Evolutionary conservation across 1,140 invertebrate species (phyloP).

Genomic region (Listronotus bonariensis): DNA sequence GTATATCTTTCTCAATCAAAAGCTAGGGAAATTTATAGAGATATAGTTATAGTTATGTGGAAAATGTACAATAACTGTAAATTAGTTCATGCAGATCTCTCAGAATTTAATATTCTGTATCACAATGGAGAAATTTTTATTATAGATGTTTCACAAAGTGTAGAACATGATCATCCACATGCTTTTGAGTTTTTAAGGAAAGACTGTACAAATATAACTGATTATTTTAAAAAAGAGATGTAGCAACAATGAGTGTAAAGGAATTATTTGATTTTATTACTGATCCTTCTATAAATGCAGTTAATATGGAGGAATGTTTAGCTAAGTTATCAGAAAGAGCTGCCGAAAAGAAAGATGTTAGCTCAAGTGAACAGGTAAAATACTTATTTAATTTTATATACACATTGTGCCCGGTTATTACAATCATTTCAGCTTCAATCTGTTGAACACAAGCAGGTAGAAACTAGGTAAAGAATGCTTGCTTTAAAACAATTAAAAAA

Average conservation of each 20-base stretch:
- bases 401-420: too few species aligned
- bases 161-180: constrained; percentile 97
- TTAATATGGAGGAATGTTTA: constrained; percentile 82
- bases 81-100: constrained; percentile 96
- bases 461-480: too few species aligned
- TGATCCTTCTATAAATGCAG: constrained; percentile 80
- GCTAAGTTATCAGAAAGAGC: constrained; percentile 72
- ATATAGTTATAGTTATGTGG: constrained; percentile 90
- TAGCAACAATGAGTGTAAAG: constrained; percentile 87
- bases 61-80: constrained; percentile 90
- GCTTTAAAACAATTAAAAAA: too few species aligned
- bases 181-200: constrained; percentile 93
- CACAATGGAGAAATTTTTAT: constrained; percentile 83
- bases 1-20: constrained; percentile 70
- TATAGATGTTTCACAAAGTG: constrained; percentile 98
- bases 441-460: too few species aligned
- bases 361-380: constrained; percentile 67
- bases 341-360: constrained; percentile 64
- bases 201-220: constrained; percentile 92
- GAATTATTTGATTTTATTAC: constrained; percentile 96
- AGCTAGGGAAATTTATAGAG: constrained; percentile 80
- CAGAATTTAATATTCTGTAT: constrained; percentile 94
- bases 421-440: too few species aligned
- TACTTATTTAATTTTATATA: too few species aligned
- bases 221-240: constrained; percentile 91